A percentile compares a stretch with the other conserved stretches of the same genome.
These are phyloP conservation scores for Nemotelus nigrinus DNA, from an alignment of 2,888 invertebrate species.

Conservation along the genomic window DNA sequence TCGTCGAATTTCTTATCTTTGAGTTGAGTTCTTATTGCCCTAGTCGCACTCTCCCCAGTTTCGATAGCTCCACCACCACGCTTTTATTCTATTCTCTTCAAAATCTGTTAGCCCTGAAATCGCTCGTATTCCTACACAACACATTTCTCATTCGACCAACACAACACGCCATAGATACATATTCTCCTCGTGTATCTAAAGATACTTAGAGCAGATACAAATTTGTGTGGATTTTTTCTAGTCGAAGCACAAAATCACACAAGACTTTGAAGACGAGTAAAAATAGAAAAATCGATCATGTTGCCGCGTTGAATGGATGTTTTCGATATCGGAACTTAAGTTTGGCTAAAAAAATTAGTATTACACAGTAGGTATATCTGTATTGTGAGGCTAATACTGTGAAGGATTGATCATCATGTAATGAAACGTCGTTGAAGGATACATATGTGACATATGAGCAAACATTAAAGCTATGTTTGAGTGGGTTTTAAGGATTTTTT, in stretches of 20 bases:
- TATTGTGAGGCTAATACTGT: no score
- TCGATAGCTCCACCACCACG: no score
- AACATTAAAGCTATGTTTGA: no score
- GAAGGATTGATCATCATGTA: no score
- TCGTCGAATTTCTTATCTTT: not conserved
- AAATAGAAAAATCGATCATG: constrained; percentile 1
- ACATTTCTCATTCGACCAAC: not conserved
- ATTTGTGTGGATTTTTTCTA: not conserved
- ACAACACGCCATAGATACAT: not conserved
- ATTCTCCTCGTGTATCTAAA: not conserved
- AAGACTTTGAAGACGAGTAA: not conserved
- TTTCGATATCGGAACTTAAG: not conserved
- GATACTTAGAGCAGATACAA: no score
- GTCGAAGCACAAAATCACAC: not conserved
- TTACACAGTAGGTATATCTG: no score
- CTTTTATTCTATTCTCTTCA: not conserved
- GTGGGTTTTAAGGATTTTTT: no score
- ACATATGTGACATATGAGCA: no score
- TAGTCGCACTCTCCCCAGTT: no score
- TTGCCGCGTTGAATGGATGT: not conserved
- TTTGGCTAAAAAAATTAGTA: no score
- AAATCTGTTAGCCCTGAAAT: not conserved
- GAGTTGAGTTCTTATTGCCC: no score
- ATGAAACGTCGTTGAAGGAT: no score
- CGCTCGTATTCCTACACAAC: not conserved